Percentiles rank a stretch among this genome's conserved stretches.
Evolutionary conservation across 2,797 vertebrate species (phyloP).

Genomic region (Bradypodion ventrale): DNA sequence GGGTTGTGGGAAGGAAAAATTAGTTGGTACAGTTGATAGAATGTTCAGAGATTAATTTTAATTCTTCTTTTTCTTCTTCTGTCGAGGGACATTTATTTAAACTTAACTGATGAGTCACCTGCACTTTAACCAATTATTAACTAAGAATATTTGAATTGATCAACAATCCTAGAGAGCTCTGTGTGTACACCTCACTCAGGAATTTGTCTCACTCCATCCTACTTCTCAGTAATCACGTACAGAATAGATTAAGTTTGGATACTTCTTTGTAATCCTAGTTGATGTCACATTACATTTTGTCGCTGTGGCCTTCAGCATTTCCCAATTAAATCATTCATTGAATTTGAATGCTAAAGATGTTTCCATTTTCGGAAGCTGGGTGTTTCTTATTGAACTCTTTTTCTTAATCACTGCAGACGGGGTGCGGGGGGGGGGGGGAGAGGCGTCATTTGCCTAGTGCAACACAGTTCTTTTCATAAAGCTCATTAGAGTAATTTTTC

Average conservation of each 20-base stretch:
- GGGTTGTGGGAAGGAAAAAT: too few species aligned
- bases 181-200: neutral
- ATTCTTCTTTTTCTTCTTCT: too few species aligned
- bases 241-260: neutral
- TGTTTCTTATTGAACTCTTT: slow-evolving; percentile 15
- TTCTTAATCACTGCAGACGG: slow-evolving; percentile 15
- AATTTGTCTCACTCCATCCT: neutral
- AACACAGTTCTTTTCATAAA: slow-evolving; percentile 53
- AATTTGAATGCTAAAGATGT: neutral
- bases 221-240: neutral
- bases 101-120: neutral
- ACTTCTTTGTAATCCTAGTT: too few species aligned
- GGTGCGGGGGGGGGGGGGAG: slow-evolving; percentile 16
- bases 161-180: too few species aligned
- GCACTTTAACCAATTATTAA: neutral
- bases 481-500: slow-evolving; percentile 49
- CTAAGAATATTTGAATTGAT: neutral
- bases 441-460: slow-evolving; percentile 50
- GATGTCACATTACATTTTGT: neutral
- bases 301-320: neutral
- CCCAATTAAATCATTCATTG: neutral
- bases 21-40: too few species aligned
- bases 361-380: slow-evolving; percentile 5
- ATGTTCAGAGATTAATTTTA: neutral
- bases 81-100: too few species aligned